These are phyloP conservation scores for Scaptomyza polygonia DNA, from an alignment of 2,888 invertebrate genomes.

Conservation along the genomic window DNA sequence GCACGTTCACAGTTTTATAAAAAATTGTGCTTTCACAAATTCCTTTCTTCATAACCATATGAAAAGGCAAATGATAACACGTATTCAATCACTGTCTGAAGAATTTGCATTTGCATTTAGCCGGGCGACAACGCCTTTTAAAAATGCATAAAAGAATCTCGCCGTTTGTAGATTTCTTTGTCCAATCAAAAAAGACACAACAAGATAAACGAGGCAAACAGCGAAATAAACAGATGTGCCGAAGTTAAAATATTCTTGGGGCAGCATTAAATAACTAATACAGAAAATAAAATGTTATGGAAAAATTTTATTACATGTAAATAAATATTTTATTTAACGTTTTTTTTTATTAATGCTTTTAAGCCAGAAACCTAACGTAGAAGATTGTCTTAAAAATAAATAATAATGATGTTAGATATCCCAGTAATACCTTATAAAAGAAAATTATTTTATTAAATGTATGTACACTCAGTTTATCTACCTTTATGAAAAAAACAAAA, in stretches of 20 bases:
- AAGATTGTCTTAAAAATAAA: too few species aligned
- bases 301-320: too few species aligned
- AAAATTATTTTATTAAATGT: too few species aligned
- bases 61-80: constrained; percentile 7
- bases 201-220: constrained; percentile 11
- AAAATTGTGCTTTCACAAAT: constrained; percentile 3
- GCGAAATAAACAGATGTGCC: neutral
- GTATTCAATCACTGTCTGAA: constrained; percentile 4
- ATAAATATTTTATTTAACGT: too few species aligned
- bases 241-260: constrained; percentile 10
- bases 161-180: constrained; percentile 17
- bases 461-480: too few species aligned
- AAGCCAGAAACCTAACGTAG: too few species aligned
- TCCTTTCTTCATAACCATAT: constrained; percentile 14
- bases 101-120: constrained; percentile 17
- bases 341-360: too few species aligned
- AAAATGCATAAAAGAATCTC: constrained; percentile 1
- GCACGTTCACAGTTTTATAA: constrained; percentile 30
- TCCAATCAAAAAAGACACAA: constrained; percentile 27
- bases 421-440: too few species aligned
- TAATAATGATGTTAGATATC: too few species aligned
- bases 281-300: neutral
- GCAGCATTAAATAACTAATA: neutral
- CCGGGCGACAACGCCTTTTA: neutral
- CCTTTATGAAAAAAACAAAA: too few species aligned